phyloP scores from a whole-genome alignment of 2,113 vertebrate genomes.

The Pedionomus torquatus region DNA sequence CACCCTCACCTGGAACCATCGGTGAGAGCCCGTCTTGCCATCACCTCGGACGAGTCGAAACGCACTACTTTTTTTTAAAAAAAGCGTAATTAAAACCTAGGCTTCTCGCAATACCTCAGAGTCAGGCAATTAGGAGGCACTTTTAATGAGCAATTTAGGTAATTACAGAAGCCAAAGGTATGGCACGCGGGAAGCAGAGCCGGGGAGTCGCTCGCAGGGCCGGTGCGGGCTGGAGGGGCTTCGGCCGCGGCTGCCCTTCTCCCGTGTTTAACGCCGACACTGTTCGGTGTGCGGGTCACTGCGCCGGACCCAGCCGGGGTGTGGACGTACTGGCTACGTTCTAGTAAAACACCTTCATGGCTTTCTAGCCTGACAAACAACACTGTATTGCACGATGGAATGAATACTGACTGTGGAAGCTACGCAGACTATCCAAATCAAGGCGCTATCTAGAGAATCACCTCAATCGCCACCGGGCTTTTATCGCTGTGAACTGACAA shows the following conservation, averaged over 20 bases:
- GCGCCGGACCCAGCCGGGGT: no score
- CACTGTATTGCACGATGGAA: conserved; percentile 76
- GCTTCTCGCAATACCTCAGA: not conserved
- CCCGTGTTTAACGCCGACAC: not conserved
- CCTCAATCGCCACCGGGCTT: not conserved
- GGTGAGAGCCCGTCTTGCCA: not conserved
- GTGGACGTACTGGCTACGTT: conserved; percentile 60
- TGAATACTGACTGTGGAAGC: conserved; percentile 79
- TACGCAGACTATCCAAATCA: conserved; percentile 62
- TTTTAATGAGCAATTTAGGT: conserved; percentile 55
- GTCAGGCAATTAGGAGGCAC: conserved; percentile 34
- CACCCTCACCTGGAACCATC: not conserved
- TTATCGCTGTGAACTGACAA: not conserved
- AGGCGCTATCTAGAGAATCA: conserved; percentile 37
- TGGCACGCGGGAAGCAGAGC: not conserved
- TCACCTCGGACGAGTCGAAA: not conserved
- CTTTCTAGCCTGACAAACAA: conserved; percentile 75
- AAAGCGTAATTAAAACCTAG: conserved; percentile 47
- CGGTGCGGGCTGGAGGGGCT: not conserved
- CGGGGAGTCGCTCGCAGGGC: not conserved
- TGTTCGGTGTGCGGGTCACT: no score
- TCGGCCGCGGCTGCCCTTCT: not conserved
- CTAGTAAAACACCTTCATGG: conserved; percentile 71
- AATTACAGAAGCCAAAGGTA: conserved; percentile 44
- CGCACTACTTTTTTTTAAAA: not conserved